Evolutionary conservation across 2,888 invertebrate genomes (phyloP).

Genomic region (Lithophane ornitopus): DNA sequence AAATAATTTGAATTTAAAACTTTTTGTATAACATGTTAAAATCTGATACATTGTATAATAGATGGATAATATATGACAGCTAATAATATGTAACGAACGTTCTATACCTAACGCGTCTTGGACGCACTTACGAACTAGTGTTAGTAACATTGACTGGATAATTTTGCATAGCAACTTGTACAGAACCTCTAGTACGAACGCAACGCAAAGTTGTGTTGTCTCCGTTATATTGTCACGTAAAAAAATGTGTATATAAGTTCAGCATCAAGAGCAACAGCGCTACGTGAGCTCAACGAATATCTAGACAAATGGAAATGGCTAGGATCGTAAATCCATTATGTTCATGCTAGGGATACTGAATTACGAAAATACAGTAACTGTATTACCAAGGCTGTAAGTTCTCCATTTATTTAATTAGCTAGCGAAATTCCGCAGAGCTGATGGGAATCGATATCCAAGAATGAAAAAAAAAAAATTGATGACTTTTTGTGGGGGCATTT

Average conservation of each 20-base stretch:
- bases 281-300: background rate
- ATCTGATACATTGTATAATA: conserved; percentile 72
- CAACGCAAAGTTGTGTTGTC: background rate
- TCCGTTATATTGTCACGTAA: background rate
- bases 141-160: conserved; percentile 73
- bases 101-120: conserved; percentile 79
- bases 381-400: conserved; percentile 4
- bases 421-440: too few species aligned
- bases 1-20: conserved; percentile 63
- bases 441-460: too few species aligned
- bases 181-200: conserved; percentile 22
- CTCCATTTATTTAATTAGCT: too few species aligned
- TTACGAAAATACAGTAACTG: conserved; percentile 22
- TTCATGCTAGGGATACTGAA: conserved; percentile 22
- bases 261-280: background rate
- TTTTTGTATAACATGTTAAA: conserved; percentile 72
- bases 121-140: conserved; percentile 79
- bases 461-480: too few species aligned
- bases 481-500: too few species aligned
- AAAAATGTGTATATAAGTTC: background rate
- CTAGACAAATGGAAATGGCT: background rate
- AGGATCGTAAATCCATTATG: background rate
- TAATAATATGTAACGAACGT: conserved; percentile 61
- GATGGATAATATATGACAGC: conserved; percentile 69
- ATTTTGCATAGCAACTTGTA: conserved; percentile 46